phyloP scores from a whole-genome alignment of 2,113 vertebrate genomes.

The Microtus richardsoni region DNA sequence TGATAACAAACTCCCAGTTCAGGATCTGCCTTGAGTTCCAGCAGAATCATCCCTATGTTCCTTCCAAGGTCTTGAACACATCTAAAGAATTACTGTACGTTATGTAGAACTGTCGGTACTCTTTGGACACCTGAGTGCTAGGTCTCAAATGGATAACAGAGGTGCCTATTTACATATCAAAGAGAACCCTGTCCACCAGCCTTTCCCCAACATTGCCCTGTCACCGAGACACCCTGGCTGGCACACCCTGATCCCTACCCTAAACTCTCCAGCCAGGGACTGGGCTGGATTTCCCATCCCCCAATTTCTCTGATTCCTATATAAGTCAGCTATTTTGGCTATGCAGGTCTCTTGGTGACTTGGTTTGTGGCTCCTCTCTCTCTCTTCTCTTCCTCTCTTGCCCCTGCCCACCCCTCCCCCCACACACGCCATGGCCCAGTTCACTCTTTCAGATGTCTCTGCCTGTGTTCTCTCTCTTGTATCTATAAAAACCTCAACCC shows the following conservation, averaged over 20 bases:
- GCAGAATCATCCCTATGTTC: slow-evolving; percentile 17
- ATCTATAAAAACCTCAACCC: background rate
- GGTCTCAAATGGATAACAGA: background rate
- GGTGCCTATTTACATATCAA: background rate
- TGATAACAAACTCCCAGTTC: slow-evolving; percentile 19
- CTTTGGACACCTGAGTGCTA: background rate
- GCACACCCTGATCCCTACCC: background rate
- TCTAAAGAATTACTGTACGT: background rate
- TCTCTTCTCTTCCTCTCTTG: background rate
- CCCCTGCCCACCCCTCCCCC: accelerated
- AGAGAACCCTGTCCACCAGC: background rate
- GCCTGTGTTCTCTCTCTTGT: too few species aligned
- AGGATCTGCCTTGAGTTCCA: slow-evolving; percentile 35
- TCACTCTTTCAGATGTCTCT: background rate
- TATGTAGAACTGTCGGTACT: slow-evolving; percentile 5
- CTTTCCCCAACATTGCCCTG: too few species aligned
- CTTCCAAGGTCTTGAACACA: background rate
- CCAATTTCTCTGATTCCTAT: background rate
- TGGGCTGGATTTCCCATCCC: background rate
- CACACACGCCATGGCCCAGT: too few species aligned
- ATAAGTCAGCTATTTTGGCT: background rate
- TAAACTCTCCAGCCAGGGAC: background rate
- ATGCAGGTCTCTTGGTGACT: background rate
- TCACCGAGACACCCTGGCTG: background rate
- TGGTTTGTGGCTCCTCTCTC: background rate